Evolutionary conservation across 2,888 invertebrate species (phyloP).

Genomic region (Amblyjoppa fuscipennis): DNA sequence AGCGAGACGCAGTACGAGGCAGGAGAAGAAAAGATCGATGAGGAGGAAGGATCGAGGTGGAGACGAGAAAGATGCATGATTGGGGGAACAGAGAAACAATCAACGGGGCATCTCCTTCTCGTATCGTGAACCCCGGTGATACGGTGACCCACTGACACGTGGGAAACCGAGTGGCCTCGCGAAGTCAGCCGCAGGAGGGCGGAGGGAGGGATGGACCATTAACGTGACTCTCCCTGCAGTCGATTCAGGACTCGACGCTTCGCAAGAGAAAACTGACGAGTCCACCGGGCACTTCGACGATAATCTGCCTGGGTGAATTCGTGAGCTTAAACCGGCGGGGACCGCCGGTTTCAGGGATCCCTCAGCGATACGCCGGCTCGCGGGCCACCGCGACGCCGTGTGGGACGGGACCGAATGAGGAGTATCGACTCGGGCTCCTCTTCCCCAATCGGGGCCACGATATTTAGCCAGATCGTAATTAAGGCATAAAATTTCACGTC

Average conservation of each 20-base stretch:
- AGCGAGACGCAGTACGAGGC: neutral
- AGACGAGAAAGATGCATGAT: conserved; percentile 63
- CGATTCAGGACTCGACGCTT: conserved; percentile 60
- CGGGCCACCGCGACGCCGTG: conserved; percentile 12
- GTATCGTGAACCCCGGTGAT: conserved; percentile 71
- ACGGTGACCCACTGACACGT: conserved; percentile 73
- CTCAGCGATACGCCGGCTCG: conserved; percentile 44
- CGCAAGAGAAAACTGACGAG: conserved; percentile 38
- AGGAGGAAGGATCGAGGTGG: conserved; percentile 2
- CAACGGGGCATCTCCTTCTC: conserved; percentile 62
- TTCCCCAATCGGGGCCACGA: conserved; percentile 27
- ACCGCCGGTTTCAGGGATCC: conserved; percentile 52
- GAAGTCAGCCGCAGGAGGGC: conserved; percentile 31
- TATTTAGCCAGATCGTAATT: conserved; percentile 17
- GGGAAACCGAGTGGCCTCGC: conserved; percentile 62
- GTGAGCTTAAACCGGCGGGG: conserved; percentile 29
- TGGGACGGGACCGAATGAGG: conserved; percentile 2
- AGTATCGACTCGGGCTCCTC: conserved; percentile 9
- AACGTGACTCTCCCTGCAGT: conserved; percentile 69
- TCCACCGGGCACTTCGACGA: conserved; percentile 57
- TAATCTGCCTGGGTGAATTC: conserved; percentile 58
- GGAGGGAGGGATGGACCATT: conserved; percentile 54
- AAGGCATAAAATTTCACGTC: neutral
- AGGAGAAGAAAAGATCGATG: neutral
- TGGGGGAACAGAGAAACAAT: conserved; percentile 69